Percentiles rank a stretch among this genome's conserved stretches.
Conservation (phyloP, 2,888 invertebrate species). For the Anagyrus pseudococci region DNA sequence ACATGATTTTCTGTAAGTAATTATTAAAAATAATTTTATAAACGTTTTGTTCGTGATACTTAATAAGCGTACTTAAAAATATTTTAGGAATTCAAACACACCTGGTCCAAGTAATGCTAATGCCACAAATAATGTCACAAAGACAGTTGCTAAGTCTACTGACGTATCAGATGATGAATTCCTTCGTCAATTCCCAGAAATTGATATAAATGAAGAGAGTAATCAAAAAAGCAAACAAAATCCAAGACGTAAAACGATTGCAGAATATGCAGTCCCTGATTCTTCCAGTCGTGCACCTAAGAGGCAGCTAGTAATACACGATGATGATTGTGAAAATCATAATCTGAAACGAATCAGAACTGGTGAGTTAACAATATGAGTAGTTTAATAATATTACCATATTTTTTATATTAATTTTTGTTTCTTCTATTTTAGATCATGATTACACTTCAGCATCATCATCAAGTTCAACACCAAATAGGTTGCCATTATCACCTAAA, state of each 20-base stretch:
- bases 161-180: conserved; percentile 31
- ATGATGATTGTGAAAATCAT: background rate
- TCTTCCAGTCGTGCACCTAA: background rate
- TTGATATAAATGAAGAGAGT: conserved; percentile 3
- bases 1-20: too few relatives aligned
- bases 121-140: too few relatives aligned
- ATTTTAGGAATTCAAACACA: too few relatives aligned
- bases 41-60: too few relatives aligned
- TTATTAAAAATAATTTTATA: too few relatives aligned
- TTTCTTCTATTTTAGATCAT: background rate
- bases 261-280: conserved; percentile 4
- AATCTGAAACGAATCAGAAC: conserved; percentile 1
- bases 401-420: background rate
- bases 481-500: background rate
- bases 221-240: background rate
- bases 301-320: background rate
- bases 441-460: background rate
- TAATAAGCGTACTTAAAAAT: too few relatives aligned
- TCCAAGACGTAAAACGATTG: background rate
- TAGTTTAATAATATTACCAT: background rate
- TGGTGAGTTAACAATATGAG: background rate
- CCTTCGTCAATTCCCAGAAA: conserved; percentile 10
- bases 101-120: too few relatives aligned
- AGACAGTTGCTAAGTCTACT: too few relatives aligned
- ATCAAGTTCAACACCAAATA: background rate